phyloP scores from a whole-genome alignment of 2,113 vertebrate genomes.

The Litocranius walleri region DNA sequence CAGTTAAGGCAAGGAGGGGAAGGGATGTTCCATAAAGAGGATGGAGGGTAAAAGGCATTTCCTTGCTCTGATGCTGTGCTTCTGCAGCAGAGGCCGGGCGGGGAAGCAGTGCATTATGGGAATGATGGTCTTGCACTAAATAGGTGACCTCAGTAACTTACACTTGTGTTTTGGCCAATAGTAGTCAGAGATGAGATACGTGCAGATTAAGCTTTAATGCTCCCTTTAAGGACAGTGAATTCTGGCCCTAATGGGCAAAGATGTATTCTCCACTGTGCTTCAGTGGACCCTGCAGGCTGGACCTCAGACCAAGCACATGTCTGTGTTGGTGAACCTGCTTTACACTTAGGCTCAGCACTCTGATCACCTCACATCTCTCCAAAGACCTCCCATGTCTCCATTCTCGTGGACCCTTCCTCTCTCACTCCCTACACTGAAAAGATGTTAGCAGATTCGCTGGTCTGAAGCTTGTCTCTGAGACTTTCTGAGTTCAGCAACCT shows the following conservation, averaged over 20 bases:
- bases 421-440: neutral
- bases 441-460: neutral
- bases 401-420: too few relatives aligned
- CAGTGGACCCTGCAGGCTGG: neutral
- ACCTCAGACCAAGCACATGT: neutral
- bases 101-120: neutral
- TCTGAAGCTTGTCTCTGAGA: neutral
- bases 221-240: neutral
- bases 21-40: neutral
- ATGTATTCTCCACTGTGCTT: neutral
- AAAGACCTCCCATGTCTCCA: neutral
- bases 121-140: neutral
- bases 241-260: neutral
- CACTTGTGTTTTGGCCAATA: neutral
- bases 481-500: neutral
- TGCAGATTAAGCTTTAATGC: neutral
- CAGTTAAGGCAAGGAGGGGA: neutral
- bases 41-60: neutral
- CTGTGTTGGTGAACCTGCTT: neutral
- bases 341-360: neutral
- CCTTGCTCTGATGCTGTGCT: neutral
- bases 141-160: neutral
- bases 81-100: neutral
- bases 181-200: neutral
- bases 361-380: neutral